Base-by-base conservation (phyloP, 2,797 vertebrate genomes). In the Falco cherrug region DNA sequence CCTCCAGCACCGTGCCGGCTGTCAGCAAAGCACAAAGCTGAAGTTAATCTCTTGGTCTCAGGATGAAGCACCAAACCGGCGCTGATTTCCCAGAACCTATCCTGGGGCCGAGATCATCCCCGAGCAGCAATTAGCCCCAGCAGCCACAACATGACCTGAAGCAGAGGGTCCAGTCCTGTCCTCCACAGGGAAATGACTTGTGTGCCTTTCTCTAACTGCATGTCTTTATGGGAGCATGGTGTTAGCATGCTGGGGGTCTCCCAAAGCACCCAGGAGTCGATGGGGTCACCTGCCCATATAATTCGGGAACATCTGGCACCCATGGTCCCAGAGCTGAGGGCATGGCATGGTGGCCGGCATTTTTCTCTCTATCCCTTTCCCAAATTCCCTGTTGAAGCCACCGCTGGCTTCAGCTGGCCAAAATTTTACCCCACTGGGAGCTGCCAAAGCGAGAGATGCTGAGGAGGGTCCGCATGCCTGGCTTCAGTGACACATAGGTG, bases 11-110 rank as follows among this genome's bases (percentile, higher is more conserved):
- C 17, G 4, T 1, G 4, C 16, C 3, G 10, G 67, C 82, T 11
- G 5, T 59, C 9, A 5, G 68, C 74, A n/a, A 67, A 70, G 45
- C 18, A 2, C 5, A 2, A 68, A 85, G 83, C 84, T 50, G 84
- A 57, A 88, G 47, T 76, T 93, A 71, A 92, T 92, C 82, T 90
- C 19, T 64, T 4, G 10, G 85, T 35, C 78, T 84, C 63, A 22
- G 76, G 87, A 73, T 65, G 85, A 88, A 79, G 85, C 73, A 39
- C 59, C 12, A n/a, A 87, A 71, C 48, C 8, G 31, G 48, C 2
- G 11, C 85, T 82, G 89, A 86, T 90, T 89, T 95, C 84, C 86
- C 76, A 77, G 64, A 90, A 71, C 47, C 47, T 37, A 60, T 47
- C 76, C 28, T 28, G 0, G 84, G 65, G 73, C 73, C 9, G 3